Evolutionary conservation across 2,113 vertebrate species (phyloP), one percentile per base, ranked within the genome.

Genomic region (Prionailurus bengalensis): DNA sequence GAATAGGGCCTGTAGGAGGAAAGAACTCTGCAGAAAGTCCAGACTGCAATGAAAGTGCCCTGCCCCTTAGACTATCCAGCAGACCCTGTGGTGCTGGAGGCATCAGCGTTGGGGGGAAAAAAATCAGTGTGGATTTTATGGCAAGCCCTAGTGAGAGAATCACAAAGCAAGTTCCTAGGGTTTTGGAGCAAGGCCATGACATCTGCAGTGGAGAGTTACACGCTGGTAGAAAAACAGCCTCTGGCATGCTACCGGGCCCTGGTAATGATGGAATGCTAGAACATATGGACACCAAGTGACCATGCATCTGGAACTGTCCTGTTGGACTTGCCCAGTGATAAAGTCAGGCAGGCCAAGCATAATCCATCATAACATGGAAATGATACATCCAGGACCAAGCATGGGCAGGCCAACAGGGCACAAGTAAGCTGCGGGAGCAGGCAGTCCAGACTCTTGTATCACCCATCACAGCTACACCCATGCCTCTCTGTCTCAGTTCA

Each of bases 111-210:
- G 66, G 63, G 39, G 53, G 58, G 3, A 42, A 66, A 96, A 86
- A 51, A 61, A 13, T 25, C 45, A 91, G 68, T 94, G 48, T 74
- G n/a, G 88, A 83, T 89, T 89, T 95, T 90, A 96, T 89, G 55
- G 87, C 55, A 94, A 92, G 79, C 7, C 21, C 7, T 63, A 84
- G 79, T 63, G 88, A 88, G 63, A 94, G 68, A 96, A 81, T 97
- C 76, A 78, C 73, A 96, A 94, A 94, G 65, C 48, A 91, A n/a
- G 27, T 53, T 83, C 91, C 80, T 73, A 65, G 48, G 68, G 85
- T 82, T 92, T 97, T 95, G 93, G 96, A 97, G 23, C n/a, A 94
- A 82, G 84, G 95, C 95, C 88, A 94, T 87, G 53, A 92, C 91
- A 97, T 96, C 97, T 98, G 96, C 88, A 92, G 74, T 36, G 48